Evolutionary conservation across 2,888 invertebrate genomes (phyloP).

Genomic region (Choristoneura rosaceana): DNA sequence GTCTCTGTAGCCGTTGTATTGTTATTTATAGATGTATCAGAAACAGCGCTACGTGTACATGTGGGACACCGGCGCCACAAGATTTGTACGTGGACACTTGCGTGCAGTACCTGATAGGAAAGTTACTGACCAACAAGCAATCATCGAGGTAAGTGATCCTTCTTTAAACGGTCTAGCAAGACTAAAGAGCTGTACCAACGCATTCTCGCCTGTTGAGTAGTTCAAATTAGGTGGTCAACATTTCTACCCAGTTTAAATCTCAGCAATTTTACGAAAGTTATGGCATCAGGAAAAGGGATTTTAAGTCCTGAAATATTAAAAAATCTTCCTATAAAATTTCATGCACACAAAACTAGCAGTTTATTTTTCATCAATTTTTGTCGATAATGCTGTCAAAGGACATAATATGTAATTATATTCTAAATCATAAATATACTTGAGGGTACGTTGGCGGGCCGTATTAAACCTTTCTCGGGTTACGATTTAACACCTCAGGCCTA

Average conservation of each 20-base stretch:
- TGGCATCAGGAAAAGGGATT: too few species aligned
- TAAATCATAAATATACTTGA: too few species aligned
- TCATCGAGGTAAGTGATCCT: slow-evolving; percentile 36
- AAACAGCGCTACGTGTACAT: slow-evolving; percentile 52
- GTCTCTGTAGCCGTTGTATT: not conserved
- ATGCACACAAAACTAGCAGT: too few species aligned
- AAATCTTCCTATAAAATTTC: too few species aligned
- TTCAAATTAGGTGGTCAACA: not conserved
- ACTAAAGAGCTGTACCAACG: not conserved
- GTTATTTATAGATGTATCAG: slow-evolving; percentile 54
- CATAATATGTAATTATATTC: too few species aligned
- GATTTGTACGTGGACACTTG: slow-evolving; percentile 54
- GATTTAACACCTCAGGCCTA: too few species aligned
- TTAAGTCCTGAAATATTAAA: too few species aligned
- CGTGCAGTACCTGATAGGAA: slow-evolving; percentile 56
- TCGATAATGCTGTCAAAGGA: too few species aligned
- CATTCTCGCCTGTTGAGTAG: not conserved
- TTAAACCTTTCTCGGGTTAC: too few species aligned
- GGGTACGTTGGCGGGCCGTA: too few species aligned
- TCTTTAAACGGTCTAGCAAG: not conserved
- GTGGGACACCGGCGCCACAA: slow-evolving; percentile 52
- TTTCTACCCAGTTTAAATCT: not conserved
- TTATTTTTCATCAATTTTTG: too few species aligned
- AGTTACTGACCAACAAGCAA: slow-evolving; percentile 49
- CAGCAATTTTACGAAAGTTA: too few species aligned